Evolutionary conservation across 1,140 invertebrate genomes (phyloP).

Genomic region (Dendroctonus valens): DNA sequence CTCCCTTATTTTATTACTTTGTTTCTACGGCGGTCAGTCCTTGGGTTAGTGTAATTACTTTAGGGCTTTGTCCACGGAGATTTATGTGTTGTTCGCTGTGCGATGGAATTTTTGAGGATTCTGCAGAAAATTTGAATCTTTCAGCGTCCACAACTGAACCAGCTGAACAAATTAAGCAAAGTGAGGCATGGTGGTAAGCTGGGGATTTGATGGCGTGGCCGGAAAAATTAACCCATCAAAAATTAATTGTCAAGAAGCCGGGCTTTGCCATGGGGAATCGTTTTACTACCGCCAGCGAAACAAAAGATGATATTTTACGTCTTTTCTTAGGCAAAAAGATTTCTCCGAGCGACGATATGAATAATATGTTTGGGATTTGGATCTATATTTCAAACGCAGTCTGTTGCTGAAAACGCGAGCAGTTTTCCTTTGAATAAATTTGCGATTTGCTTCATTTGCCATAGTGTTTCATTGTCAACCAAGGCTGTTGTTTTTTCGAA

Average conservation of each 20-base stretch:
- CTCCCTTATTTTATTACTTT: conserved; percentile 27
- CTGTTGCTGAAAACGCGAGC: too few species aligned
- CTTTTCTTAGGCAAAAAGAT: conserved; percentile 11
- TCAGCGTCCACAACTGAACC: conserved; percentile 28
- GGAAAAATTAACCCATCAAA: too few species aligned
- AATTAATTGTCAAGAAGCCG: conserved; percentile 41
- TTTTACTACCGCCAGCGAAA: conserved; percentile 37
- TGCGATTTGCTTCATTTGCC: too few species aligned
- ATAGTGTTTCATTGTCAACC: too few species aligned
- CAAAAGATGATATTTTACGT: conserved; percentile 41
- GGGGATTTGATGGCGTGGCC: too few species aligned
- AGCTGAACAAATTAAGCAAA: conserved; percentile 48
- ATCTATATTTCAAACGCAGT: too few species aligned
- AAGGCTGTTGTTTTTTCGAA: too few species aligned
- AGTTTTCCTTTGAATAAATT: too few species aligned
- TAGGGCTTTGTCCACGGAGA: background rate
- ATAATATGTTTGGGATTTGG: too few species aligned
- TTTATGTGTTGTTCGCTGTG: too few species aligned
- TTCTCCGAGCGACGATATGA: background rate
- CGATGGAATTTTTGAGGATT: too few species aligned
- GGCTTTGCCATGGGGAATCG: conserved; percentile 40
- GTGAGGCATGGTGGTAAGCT: background rate
- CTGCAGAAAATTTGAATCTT: too few species aligned
- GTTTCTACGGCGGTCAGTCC: conserved; percentile 8
- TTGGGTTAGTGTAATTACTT: conserved; percentile 6